Percentiles rank a stretch among this genome's conserved stretches.
These are phyloP conservation scores for Clepsis dumicolana DNA, from an alignment of 2,888 invertebrate species.

Conservation along the genomic window DNA sequence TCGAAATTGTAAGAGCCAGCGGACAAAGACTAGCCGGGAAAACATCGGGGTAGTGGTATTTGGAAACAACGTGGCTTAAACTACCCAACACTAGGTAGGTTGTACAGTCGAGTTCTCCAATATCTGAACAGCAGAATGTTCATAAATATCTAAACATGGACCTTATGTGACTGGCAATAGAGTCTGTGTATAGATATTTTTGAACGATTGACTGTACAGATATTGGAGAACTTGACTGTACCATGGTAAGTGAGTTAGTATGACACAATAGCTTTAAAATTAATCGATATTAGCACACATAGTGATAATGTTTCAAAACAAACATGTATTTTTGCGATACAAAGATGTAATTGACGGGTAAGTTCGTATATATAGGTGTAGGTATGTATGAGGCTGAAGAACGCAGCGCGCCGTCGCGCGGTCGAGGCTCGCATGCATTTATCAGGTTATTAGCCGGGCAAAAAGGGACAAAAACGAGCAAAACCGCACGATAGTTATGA, in stretches of 20 bases:
- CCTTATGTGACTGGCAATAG: too few species aligned
- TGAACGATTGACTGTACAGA: too few species aligned
- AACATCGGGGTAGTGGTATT: conserved; percentile 9
- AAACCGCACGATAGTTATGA: conserved; percentile 39
- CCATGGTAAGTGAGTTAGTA: too few species aligned
- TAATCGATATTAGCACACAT: conserved; percentile 29
- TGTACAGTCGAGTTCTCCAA: too few species aligned
- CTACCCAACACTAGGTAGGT: too few species aligned
- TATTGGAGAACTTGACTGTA: too few species aligned
- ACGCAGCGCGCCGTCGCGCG: conserved; percentile 19
- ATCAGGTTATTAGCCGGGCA: conserved; percentile 41
- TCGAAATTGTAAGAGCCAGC: neutral
- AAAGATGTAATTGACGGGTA: conserved; percentile 37
- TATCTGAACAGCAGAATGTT: too few species aligned
- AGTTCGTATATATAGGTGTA: conserved; percentile 27
- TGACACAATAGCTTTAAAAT: too few species aligned
- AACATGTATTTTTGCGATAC: conserved; percentile 25
- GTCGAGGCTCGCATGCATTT: conserved; percentile 40
- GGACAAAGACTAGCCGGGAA: too few species aligned
- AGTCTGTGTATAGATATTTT: too few species aligned
- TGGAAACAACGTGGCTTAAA: too few species aligned
- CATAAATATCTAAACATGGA: too few species aligned
- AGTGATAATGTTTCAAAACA: conserved; percentile 35
- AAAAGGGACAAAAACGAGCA: conserved; percentile 39
- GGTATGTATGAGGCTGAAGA: conserved; percentile 43